Conservation (phyloP, 2,113 vertebrate genomes). For the Pleuronectes platessa region DNA sequence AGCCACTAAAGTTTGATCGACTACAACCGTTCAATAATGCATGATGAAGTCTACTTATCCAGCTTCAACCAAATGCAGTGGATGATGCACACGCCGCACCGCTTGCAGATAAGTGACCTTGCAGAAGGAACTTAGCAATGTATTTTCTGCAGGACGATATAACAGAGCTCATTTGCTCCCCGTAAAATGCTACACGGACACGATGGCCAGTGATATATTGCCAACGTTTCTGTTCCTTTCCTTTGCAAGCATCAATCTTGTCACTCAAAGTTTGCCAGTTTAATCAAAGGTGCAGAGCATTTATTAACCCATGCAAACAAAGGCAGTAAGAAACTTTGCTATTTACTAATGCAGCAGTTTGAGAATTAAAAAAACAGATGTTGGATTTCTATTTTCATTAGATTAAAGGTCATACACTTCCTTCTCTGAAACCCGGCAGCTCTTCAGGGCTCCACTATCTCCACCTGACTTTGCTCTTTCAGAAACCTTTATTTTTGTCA, state of each 20-base stretch:
- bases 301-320: constrained; percentile 40
- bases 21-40: constrained; percentile 62
- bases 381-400: neutral
- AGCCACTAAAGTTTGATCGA: constrained; percentile 33
- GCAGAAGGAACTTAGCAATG: constrained; percentile 18
- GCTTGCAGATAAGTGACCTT: constrained; percentile 55
- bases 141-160: constrained; percentile 14
- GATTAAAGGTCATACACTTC: neutral
- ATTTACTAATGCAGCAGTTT: neutral
- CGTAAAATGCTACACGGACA: constrained; percentile 24
- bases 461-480: neutral
- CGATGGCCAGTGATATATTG: constrained; percentile 46
- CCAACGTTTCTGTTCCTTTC: constrained; percentile 1
- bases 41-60: constrained; percentile 37
- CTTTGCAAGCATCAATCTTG: constrained; percentile 11
- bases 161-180: constrained; percentile 16
- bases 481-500: neutral
- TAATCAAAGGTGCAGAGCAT: constrained; percentile 49
- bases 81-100: neutral
- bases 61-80: constrained; percentile 29
- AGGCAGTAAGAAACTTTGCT: constrained; percentile 22
- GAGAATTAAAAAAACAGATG: neutral
- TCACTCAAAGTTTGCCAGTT: constrained; percentile 31
- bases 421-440: constrained; percentile 5
- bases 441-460: neutral